Evolutionary conservation across 2,113 vertebrate genomes (phyloP).

Genomic region (Anolis carolinensis): DNA sequence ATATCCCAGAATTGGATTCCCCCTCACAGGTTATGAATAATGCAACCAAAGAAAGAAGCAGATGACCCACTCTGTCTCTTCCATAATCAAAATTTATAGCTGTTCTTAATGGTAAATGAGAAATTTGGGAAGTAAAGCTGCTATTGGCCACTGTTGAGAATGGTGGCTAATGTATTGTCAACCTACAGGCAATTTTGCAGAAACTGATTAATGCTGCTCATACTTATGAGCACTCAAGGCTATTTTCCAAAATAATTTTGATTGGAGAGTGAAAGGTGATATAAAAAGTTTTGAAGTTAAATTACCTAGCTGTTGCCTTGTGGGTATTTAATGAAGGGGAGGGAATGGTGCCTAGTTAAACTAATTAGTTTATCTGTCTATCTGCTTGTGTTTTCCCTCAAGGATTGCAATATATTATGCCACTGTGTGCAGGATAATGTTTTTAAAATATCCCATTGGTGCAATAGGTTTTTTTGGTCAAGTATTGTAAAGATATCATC

Average conservation of each 20-base stretch:
- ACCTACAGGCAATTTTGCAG: conserved; percentile 59
- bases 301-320: conserved; percentile 61
- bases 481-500: background rate
- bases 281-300: conserved; percentile 49
- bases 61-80: conserved; percentile 41
- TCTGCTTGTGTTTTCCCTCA: background rate
- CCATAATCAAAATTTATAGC: conserved; percentile 48
- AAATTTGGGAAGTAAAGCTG: conserved; percentile 55
- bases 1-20: conserved; percentile 27
- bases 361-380: conserved; percentile 7
- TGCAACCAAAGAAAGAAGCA: conserved; percentile 35
- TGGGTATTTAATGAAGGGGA: conserved; percentile 54
- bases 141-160: conserved; percentile 51
- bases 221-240: conserved; percentile 43
- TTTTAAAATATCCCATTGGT: background rate
- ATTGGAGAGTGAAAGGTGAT: conserved; percentile 28
- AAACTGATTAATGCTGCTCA: conserved; percentile 55
- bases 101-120: conserved; percentile 45
- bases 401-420: conserved; percentile 6
- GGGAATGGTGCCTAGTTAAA: background rate
- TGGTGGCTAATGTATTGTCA: conserved; percentile 50
- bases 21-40: conserved; percentile 50
- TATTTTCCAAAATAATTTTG: conserved; percentile 56
- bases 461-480: background rate
- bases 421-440: background rate